Conservation (phyloP, 2,113 vertebrate genomes). For the Hippocampus barbouri region DNA sequence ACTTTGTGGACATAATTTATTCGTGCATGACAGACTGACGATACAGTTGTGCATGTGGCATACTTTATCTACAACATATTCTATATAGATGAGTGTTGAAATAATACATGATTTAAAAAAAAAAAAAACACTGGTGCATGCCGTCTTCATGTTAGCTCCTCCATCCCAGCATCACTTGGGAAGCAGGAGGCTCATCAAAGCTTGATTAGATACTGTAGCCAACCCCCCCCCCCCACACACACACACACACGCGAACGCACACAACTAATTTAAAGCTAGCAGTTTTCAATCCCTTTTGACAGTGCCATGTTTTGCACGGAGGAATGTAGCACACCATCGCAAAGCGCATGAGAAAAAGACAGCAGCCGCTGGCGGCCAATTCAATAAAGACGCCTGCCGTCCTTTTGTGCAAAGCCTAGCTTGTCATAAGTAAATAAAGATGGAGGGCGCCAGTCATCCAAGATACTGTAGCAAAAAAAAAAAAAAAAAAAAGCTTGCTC, state of each 20-base stretch:
- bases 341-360: conserved; percentile 33
- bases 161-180: conserved; percentile 51
- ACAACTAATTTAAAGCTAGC: conserved; percentile 50
- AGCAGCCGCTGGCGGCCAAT: conserved; percentile 36
- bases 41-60: background rate
- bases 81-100: background rate
- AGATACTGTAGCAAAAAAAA: background rate
- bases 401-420: conserved; percentile 20
- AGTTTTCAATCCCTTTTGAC: conserved; percentile 47
- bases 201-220: conserved; percentile 57
- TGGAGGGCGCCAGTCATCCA: conserved; percentile 6
- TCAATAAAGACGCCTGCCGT: conserved; percentile 50
- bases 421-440: conserved; percentile 37
- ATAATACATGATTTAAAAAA: background rate
- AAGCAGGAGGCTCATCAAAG: conserved; percentile 64
- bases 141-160: conserved; percentile 49
- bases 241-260: conserved; percentile 34
- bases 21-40: background rate
- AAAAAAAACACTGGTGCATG: conserved; percentile 17
- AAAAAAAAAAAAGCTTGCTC: background rate
- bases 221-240: background rate
- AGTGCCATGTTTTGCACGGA: conserved; percentile 22
- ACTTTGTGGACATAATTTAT: background rate
- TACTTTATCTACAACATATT: background rate
- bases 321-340: conserved; percentile 31